A percentile compares a stretch with the other conserved stretches of the same genome.
Conservation (phyloP, 2,797 vertebrate genomes). For the Myioborus miniatus region DNA sequence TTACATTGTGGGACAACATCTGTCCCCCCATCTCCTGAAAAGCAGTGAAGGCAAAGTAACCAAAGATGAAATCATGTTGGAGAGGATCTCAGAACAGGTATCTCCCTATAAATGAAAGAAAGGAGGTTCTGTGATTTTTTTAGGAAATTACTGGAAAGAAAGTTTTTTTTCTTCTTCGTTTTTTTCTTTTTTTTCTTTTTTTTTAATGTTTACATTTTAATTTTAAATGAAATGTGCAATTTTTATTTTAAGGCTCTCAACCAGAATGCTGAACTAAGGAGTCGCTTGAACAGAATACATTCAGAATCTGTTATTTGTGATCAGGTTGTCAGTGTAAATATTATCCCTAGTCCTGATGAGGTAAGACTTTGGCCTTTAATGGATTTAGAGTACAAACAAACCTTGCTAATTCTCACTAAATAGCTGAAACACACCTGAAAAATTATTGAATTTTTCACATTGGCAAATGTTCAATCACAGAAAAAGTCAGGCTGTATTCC, state of each 20-base stretch:
- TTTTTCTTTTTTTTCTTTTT: background rate
- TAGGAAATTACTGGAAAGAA: background rate
- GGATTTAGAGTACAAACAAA: constrained; percentile 41
- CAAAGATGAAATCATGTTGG: background rate
- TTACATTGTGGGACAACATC: background rate
- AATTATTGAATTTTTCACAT: background rate
- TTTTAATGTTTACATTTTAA: constrained; percentile 29
- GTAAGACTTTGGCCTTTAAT: constrained; percentile 80
- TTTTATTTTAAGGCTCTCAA: constrained; percentile 89
- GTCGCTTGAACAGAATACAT: constrained; percentile 95
- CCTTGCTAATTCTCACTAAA: constrained; percentile 53
- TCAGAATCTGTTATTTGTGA: constrained; percentile 95
- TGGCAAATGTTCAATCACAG: background rate
- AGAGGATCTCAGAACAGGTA: background rate
- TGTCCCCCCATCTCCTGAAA: background rate
- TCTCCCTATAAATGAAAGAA: background rate
- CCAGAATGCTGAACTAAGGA: constrained; percentile 97
- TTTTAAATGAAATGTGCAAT: constrained; percentile 73
- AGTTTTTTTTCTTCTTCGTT: background rate
- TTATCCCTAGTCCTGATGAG: constrained; percentile 96
- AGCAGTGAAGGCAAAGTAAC: background rate
- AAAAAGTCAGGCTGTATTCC: background rate
- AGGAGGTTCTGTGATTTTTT: background rate
- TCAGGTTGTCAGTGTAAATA: constrained; percentile 98
- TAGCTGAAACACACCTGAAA: background rate